Evolutionary conservation across 2,797 vertebrate species (phyloP).

Genomic region (Helicolenus hilgendorfi): DNA sequence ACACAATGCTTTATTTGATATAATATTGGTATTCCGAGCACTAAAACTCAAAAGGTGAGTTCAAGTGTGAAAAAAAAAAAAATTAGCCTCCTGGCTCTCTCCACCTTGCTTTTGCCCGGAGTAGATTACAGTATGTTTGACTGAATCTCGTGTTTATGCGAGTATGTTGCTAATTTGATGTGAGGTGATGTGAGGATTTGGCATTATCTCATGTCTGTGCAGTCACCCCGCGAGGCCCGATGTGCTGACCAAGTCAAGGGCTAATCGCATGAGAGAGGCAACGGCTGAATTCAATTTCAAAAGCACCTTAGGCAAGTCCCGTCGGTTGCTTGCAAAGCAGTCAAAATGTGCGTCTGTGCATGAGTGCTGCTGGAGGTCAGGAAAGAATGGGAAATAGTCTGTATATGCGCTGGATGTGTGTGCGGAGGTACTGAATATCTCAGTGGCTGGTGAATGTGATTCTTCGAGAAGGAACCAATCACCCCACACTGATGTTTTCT

Average conservation of each 20-base stretch:
- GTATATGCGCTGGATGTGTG: slow-evolving; percentile 31
- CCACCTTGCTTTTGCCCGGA: slow-evolving; percentile 20
- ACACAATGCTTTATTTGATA: slow-evolving; percentile 7
- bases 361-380: slow-evolving; percentile 31
- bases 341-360: slow-evolving; percentile 38
- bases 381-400: slow-evolving; percentile 27
- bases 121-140: slow-evolving; percentile 23
- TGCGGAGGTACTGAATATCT: slow-evolving; percentile 28
- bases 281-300: slow-evolving; percentile 43
- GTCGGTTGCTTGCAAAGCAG: slow-evolving; percentile 34
- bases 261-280: slow-evolving; percentile 46
- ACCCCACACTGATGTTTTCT: slow-evolving; percentile 13
- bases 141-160: slow-evolving; percentile 16
- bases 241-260: slow-evolving; percentile 45
- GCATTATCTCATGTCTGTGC: slow-evolving; percentile 24
- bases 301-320: slow-evolving; percentile 38
- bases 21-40: slow-evolving; percentile 23
- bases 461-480: slow-evolving; percentile 56
- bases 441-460: slow-evolving; percentile 44
- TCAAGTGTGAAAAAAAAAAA: slow-evolving; percentile 54
- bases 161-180: slow-evolving; percentile 35
- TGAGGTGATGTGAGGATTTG: slow-evolving; percentile 4
- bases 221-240: slow-evolving; percentile 11
- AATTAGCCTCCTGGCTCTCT: slow-evolving; percentile 31
- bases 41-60: slow-evolving; percentile 19